Evolutionary conservation across 2,113 vertebrate genomes (phyloP).

Genomic region (Dolichotis patagonum): DNA sequence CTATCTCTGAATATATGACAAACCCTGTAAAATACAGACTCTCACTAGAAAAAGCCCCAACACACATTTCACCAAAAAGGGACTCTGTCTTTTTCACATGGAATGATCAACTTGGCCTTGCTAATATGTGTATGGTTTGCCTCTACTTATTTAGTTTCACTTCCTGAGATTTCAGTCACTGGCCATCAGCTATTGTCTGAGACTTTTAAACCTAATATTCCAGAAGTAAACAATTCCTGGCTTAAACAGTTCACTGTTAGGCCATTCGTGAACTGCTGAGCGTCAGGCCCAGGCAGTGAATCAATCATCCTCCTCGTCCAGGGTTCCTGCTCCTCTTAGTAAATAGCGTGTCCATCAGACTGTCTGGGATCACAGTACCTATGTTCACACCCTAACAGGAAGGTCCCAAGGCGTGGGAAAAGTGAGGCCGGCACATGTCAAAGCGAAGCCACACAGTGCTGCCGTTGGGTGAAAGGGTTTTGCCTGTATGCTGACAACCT

Average conservation of each 20-base stretch:
- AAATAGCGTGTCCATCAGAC: too few relatives aligned
- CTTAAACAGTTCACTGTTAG: too few relatives aligned
- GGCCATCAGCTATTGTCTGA: background rate
- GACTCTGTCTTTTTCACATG: background rate
- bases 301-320: background rate
- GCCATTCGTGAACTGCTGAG: too few relatives aligned
- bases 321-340: background rate
- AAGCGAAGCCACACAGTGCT: background rate
- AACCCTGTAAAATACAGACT: background rate
- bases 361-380: too few relatives aligned
- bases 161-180: background rate
- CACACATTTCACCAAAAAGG: background rate
- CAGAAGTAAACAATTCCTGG: background rate
- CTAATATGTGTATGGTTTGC: accelerated
- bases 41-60: background rate
- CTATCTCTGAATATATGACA: background rate
- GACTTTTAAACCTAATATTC: background rate
- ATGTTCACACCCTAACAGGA: background rate
- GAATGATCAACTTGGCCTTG: accelerated
- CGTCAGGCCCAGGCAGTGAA: background rate
- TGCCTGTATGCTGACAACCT: background rate
- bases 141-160: background rate
- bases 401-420: too few relatives aligned
- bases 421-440: background rate
- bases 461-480: background rate